Percentiles rank a stretch among this genome's conserved stretches.
Evolutionary conservation across 1,140 invertebrate genomes (phyloP).

Genomic region (Akabosia matsudoensis): DNA sequence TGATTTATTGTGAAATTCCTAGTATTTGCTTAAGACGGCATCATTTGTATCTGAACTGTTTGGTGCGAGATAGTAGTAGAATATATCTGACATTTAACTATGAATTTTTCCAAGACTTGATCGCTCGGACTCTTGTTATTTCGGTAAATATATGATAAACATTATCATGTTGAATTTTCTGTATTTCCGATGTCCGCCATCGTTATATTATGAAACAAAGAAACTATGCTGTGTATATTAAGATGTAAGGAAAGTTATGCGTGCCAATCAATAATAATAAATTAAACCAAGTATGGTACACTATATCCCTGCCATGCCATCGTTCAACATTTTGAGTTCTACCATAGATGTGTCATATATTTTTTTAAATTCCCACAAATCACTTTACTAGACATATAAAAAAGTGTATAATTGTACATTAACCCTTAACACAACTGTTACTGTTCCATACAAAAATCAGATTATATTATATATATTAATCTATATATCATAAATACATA

Average conservation of each 20-base stretch:
- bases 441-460: background rate
- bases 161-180: no score
- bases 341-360: background rate
- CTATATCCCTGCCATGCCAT: no score
- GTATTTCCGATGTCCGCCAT: background rate
- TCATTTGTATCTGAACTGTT: no score
- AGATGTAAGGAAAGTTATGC: slow-evolving; percentile 3
- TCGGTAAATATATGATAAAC: background rate
- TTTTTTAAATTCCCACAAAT: background rate
- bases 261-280: background rate
- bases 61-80: background rate
- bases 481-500: background rate
- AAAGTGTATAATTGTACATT: background rate
- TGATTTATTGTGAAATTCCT: slow-evolving; percentile 16
- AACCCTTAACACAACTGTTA: slow-evolving; percentile 6
- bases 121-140: background rate
- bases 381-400: background rate
- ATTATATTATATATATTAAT: slow-evolving; percentile 1
- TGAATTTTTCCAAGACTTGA: background rate
- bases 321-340: background rate
- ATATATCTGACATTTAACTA: background rate
- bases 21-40: background rate
- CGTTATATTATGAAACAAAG: slow-evolving; percentile 1
- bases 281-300: background rate
- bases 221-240: slow-evolving; percentile 17